Evolutionary conservation across 2,113 vertebrate species (phyloP).

Genomic region (Macheiramphus alcinus): DNA sequence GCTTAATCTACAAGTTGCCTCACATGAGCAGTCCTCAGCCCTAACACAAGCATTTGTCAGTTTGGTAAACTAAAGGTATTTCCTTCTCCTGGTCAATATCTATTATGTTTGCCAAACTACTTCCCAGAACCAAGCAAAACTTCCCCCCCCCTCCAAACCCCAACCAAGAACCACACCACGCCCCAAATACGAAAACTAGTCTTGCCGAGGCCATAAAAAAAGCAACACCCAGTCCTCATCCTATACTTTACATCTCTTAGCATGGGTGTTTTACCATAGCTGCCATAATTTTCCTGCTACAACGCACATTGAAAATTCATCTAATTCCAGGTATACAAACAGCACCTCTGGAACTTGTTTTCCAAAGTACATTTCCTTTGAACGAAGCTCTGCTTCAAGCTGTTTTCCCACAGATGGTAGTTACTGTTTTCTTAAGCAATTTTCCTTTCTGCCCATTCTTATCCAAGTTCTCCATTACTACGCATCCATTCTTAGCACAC

Average conservation of each 20-base stretch:
- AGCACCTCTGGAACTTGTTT: neutral
- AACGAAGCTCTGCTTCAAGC: neutral
- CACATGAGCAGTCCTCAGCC: neutral
- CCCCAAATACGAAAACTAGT: no score
- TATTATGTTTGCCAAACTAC: neutral
- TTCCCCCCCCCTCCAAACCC: neutral
- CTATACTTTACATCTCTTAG: no score
- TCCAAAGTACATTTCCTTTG: rapidly evolving
- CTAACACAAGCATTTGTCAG: neutral
- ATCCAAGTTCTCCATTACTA: neutral
- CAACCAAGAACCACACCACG: no score
- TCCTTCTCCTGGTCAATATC: neutral
- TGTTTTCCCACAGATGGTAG: neutral
- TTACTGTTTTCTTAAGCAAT: neutral
- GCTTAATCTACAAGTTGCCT: neutral
- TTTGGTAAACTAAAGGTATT: neutral
- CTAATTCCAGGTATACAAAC: neutral
- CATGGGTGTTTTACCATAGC: neutral
- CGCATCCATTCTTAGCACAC: rapidly evolving
- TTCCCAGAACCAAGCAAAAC: neutral
- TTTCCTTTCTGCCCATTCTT: neutral
- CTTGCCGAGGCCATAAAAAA: neutral
- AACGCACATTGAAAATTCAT: neutral
- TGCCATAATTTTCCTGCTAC: neutral
- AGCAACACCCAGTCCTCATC: neutral